phyloP scores from a whole-genome alignment of 2,888 invertebrate genomes.

The Troilus luridus region DNA sequence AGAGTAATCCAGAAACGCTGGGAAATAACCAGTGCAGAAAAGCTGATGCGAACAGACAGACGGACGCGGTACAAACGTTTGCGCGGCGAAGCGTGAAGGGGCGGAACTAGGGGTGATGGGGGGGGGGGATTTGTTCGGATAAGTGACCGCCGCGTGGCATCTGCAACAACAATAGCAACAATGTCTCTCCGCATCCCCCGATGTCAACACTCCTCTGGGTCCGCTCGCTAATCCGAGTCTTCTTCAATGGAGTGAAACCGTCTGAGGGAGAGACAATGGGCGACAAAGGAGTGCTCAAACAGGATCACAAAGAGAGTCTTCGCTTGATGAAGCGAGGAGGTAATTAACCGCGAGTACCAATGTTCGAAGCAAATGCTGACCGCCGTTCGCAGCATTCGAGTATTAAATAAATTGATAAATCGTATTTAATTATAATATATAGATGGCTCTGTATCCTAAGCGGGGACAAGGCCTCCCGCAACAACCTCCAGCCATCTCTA shows the following conservation, averaged over 20 bases:
- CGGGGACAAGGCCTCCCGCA: too few relatives aligned
- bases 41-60: neutral
- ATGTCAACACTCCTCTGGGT: conserved; percentile 19
- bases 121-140: neutral
- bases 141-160: conserved; percentile 33
- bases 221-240: neutral
- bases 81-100: neutral
- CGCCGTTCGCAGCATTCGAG: neutral
- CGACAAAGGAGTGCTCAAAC: neutral
- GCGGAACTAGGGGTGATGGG: conserved; percentile 10
- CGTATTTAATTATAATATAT: too few relatives aligned
- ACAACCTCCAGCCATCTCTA: too few relatives aligned
- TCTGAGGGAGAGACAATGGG: neutral
- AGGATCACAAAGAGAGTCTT: neutral
- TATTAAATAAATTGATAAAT: too few relatives aligned
- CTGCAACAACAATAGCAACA: conserved; percentile 4
- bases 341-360: conserved; percentile 4
- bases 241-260: conserved; percentile 27
- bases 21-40: conserved; percentile 10
- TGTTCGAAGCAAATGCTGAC: neutral
- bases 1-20: neutral
- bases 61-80: conserved; percentile 11
- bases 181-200: conserved; percentile 15
- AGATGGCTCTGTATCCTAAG: too few relatives aligned
- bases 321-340: neutral